A percentile compares a stretch with the other conserved stretches of the same genome.
phyloP scores from a whole-genome alignment of 1,140 invertebrate species.

The Drosophila ercepeae region DNA sequence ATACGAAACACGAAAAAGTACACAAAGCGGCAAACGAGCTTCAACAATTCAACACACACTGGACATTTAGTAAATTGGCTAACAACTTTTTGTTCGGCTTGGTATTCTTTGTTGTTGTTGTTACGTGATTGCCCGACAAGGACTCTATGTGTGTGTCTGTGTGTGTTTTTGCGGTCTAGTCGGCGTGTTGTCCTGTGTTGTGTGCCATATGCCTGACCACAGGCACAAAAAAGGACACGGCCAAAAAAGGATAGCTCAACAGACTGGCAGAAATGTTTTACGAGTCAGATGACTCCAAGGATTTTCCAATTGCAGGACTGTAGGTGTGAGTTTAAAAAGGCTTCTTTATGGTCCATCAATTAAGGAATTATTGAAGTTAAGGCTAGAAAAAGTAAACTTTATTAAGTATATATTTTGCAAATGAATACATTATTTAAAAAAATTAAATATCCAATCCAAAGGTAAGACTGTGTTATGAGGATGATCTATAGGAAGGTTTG shows the following conservation, averaged over 20 bases:
- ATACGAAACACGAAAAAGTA: conserved; percentile 75
- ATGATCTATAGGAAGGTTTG: too few species aligned
- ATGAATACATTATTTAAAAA: too few species aligned
- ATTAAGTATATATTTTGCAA: not conserved
- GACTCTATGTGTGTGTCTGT: conserved; percentile 6
- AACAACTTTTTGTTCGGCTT: conserved; percentile 67
- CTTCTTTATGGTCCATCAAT: not conserved
- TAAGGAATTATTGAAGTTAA: not conserved
- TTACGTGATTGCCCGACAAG: conserved; percentile 41
- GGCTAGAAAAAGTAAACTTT: not conserved
- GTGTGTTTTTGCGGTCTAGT: conserved; percentile 8
- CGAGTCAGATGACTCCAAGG: conserved; percentile 19
- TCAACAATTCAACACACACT: conserved; percentile 48
- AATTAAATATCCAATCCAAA: too few species aligned
- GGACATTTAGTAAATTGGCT: conserved; percentile 78
- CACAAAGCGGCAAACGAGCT: conserved; percentile 75
- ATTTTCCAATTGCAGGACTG: conserved; percentile 12
- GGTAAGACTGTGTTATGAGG: too few species aligned
- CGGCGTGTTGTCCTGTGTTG: conserved; percentile 48
- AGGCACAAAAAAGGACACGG: conserved; percentile 25
- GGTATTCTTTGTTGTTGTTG: conserved; percentile 35
- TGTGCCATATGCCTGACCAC: conserved; percentile 66
- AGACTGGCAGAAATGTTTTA: conserved; percentile 23
- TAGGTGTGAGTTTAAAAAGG: conserved; percentile 18
- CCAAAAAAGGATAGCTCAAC: conserved; percentile 8